Percentiles rank a stretch among this genome's conserved stretches.
These are phyloP conservation scores for Mystacornis crossleyi DNA, from an alignment of 2,113 vertebrate genomes.

Conservation along the genomic window DNA sequence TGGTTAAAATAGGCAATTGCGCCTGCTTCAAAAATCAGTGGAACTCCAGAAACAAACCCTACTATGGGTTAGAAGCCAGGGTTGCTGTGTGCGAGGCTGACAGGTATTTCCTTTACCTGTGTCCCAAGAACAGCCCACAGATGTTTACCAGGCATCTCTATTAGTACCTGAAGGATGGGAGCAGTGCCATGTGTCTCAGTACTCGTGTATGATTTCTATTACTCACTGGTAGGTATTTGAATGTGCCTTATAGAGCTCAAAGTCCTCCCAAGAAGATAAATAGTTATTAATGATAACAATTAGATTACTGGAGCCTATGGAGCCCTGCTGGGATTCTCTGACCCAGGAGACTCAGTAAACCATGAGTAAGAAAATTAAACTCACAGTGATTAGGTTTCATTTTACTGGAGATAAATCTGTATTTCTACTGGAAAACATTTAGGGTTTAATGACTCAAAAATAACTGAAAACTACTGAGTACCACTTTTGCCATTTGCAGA, in stretches of 20 bases:
- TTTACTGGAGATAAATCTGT: not conserved
- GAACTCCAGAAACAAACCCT: not conserved
- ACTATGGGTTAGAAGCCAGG: not conserved
- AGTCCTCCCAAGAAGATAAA: slow-evolving; percentile 3
- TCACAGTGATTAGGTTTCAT: not conserved
- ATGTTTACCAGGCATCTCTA: not conserved
- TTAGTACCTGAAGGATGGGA: not conserved
- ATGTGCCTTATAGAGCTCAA: not conserved
- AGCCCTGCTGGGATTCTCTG: not conserved
- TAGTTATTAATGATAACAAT: not conserved
- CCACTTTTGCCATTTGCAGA: not conserved
- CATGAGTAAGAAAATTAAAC: not conserved
- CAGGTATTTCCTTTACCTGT: not conserved
- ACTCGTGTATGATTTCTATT: not conserved
- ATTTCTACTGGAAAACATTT: not conserved
- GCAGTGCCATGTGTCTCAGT: not conserved
- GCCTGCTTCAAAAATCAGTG: not conserved
- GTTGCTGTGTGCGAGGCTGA: not conserved
- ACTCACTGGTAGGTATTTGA: not conserved
- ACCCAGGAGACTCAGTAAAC: not conserved
- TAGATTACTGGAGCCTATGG: not conserved
- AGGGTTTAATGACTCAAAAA: not conserved
- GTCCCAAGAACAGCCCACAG: not conserved
- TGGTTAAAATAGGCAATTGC: not conserved
- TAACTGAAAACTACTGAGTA: not conserved